These are phyloP conservation scores for Hypomecis atomaria DNA, from an alignment of 2,888 invertebrate genomes.

Conservation along the genomic window DNA sequence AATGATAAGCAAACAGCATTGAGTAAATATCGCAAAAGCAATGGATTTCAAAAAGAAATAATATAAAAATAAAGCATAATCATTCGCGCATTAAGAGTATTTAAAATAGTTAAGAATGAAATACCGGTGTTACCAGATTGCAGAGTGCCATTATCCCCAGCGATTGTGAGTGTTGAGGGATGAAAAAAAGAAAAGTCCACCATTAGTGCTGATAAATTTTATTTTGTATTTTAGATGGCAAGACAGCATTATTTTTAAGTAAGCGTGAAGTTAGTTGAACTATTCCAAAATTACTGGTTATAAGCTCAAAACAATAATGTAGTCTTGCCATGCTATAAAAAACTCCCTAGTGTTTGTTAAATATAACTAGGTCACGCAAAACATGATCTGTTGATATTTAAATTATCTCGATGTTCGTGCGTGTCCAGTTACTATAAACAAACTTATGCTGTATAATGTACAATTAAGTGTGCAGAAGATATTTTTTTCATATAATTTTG, in stretches of 20 bases:
- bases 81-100: slow-evolving; percentile 47
- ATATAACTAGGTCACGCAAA: neutral
- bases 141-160: slow-evolving; percentile 82
- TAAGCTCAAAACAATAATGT: slow-evolving; percentile 57
- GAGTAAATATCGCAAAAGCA: slow-evolving; percentile 36
- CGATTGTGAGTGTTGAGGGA: slow-evolving; percentile 79
- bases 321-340: slow-evolving; percentile 67
- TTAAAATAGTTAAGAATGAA: slow-evolving; percentile 68
- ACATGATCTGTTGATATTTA: neutral
- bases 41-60: slow-evolving; percentile 42
- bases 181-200: slow-evolving; percentile 78
- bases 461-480: too few relatives aligned
- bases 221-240: slow-evolving; percentile 54
- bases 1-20: slow-evolving; percentile 31
- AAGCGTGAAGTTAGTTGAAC: slow-evolving; percentile 51
- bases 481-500: slow-evolving; percentile 1
- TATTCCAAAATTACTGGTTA: slow-evolving; percentile 29
- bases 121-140: slow-evolving; percentile 82
- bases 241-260: slow-evolving; percentile 65
- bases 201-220: slow-evolving; percentile 65
- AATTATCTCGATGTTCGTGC: neutral
- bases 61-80: slow-evolving; percentile 53
- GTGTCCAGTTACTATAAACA: neutral
- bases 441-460: too few relatives aligned
- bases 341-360: slow-evolving; percentile 12